phyloP scores from a whole-genome alignment of 2,888 invertebrate genomes.

The Schrankia costaestrigalis region DNA sequence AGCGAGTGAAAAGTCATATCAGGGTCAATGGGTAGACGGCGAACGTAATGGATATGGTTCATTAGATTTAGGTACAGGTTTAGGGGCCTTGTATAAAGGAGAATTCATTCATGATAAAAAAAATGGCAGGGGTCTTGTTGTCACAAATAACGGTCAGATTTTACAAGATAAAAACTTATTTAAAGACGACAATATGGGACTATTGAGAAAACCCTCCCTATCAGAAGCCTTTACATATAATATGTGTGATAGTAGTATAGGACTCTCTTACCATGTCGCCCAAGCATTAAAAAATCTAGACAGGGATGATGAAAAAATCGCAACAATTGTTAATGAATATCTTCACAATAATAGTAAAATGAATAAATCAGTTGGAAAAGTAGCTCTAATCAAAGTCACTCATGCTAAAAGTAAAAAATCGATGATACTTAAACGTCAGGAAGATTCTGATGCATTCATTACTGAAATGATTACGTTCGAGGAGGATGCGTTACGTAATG shows the following conservation, averaged over 20 bases:
- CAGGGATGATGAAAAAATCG: constrained; percentile 46
- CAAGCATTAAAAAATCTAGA: constrained; percentile 60
- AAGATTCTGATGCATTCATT: constrained; percentile 20
- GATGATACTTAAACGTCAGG: constrained; percentile 3
- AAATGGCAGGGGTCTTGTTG: constrained; percentile 76
- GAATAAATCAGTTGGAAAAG: constrained; percentile 12
- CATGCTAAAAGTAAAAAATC: constrained; percentile 20
- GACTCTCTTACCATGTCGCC: constrained; percentile 68
- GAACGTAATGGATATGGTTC: constrained; percentile 74
- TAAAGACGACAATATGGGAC: constrained; percentile 71
- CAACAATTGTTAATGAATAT: constrained; percentile 50
- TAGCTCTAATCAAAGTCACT: constrained; percentile 4
- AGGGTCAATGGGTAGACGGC: constrained; percentile 80
- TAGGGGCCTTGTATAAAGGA: constrained; percentile 80
- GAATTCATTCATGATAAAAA: constrained; percentile 79
- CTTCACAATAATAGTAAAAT: constrained; percentile 46
- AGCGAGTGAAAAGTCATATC: constrained; percentile 73
- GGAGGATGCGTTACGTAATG: constrained; percentile 63
- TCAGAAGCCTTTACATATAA: constrained; percentile 51
- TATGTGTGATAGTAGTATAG: constrained; percentile 60
- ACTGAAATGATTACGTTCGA: constrained; percentile 61
- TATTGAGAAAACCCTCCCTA: no score
- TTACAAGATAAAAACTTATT: constrained; percentile 74
- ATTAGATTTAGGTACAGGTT: constrained; percentile 70
- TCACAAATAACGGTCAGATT: constrained; percentile 79